These are phyloP conservation scores for Alloplasta piceator DNA, from an alignment of 2,888 invertebrate species.

Conservation along the genomic window DNA sequence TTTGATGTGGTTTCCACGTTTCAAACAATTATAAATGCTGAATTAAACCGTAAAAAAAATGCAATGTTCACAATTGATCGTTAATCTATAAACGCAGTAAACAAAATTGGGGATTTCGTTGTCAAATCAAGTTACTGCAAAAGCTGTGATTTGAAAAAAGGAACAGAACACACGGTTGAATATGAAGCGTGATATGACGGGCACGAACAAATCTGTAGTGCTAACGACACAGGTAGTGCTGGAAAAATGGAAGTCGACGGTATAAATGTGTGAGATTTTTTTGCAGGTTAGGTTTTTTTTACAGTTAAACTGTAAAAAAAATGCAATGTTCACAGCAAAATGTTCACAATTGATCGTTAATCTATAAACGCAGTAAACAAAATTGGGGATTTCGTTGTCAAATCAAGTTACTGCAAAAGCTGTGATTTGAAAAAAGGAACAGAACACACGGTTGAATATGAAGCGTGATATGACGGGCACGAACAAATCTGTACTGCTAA, in stretches of 20 bases:
- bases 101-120: conserved; percentile 12
- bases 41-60: conserved; percentile 5
- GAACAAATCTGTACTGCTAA: conserved; percentile 49
- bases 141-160: conserved; percentile 4
- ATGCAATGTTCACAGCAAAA: no score
- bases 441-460: conserved; percentile 17
- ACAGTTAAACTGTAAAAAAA: conserved; percentile 4
- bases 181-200: no score
- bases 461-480: no score
- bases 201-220: no score
- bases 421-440: neutral
- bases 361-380: conserved; percentile 8
- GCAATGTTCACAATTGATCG: no score
- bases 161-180: conserved; percentile 14
- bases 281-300: conserved; percentile 28
- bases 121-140: conserved; percentile 9
- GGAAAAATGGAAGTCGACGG: conserved; percentile 68
- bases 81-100: conserved; percentile 7
- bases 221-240: conserved; percentile 65
- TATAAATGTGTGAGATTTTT: conserved; percentile 63
- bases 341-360: no score
- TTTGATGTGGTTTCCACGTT: no score
- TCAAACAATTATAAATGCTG: no score
- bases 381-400: conserved; percentile 7
- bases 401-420: conserved; percentile 20